Conservation (phyloP, 2,888 invertebrate species). For the Lycocerus yunnanus region DNA sequence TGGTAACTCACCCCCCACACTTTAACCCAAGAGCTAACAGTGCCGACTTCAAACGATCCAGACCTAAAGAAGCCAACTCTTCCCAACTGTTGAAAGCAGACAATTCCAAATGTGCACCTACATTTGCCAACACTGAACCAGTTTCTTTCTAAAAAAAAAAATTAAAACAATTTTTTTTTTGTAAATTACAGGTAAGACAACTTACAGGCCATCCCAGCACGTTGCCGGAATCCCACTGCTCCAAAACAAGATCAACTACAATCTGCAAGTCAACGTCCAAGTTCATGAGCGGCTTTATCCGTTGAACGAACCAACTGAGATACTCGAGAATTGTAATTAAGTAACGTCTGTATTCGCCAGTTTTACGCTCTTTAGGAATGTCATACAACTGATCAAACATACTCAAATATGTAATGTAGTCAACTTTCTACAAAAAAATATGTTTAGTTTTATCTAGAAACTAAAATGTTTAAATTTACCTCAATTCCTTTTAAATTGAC, state of each 20-base stretch:
- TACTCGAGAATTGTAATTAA: constrained; percentile 83
- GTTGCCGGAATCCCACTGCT: constrained; percentile 85
- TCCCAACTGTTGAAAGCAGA: constrained; percentile 97
- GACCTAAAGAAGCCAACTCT: constrained; percentile 93
- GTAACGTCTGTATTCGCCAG: constrained; percentile 86
- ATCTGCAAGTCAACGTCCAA: constrained; percentile 77
- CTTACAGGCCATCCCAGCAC: constrained; percentile 94
- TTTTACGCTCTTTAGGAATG: constrained; percentile 88
- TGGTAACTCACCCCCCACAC: constrained; percentile 80
- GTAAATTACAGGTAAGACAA: constrained; percentile 21
- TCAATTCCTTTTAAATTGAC: constrained; percentile 97
- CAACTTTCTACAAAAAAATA: constrained; percentile 69
- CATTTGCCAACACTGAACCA: constrained; percentile 88
- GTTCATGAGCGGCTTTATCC: constrained; percentile 87
- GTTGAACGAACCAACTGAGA: constrained; percentile 77
- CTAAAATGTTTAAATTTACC: constrained; percentile 56
- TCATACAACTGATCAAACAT: constrained; percentile 96
- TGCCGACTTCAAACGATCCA: constrained; percentile 97
- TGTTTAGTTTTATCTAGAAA: neutral
- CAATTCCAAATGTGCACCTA: constrained; percentile 96
- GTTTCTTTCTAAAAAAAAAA: constrained; percentile 76
- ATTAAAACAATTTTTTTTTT: neutral
- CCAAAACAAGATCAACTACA: constrained; percentile 79
- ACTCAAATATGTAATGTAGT: constrained; percentile 93
- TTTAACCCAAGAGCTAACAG: constrained; percentile 95